Evolutionary conservation across 1,140 invertebrate genomes (phyloP).

Genomic region (Platorchestia sp.): DNA sequence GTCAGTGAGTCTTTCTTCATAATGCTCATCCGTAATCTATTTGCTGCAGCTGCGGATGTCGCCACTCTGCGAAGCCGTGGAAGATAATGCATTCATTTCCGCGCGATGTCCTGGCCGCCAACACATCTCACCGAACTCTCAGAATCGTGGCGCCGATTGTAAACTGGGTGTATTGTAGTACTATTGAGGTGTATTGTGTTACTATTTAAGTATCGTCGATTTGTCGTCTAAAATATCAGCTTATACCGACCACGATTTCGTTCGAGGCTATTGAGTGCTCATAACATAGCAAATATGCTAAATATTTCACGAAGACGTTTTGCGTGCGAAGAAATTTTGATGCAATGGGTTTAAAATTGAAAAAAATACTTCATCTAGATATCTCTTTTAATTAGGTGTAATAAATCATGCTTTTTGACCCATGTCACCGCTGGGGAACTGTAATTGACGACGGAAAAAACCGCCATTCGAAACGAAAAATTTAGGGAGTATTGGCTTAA

Average conservation of each 20-base stretch:
- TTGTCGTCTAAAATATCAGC: not conserved
- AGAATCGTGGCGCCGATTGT: not conserved
- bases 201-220: not conserved
- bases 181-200: too few relatives aligned
- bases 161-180: not conserved
- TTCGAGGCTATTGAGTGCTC: not conserved
- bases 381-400: not conserved
- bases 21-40: not conserved
- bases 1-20: not conserved
- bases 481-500: too few relatives aligned
- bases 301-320: not conserved
- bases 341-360: not conserved
- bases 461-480: not conserved
- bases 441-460: not conserved
- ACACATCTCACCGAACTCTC: not conserved
- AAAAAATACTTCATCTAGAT: not conserved
- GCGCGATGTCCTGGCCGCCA: not conserved
- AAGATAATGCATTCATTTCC: not conserved
- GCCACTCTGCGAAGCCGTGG: not conserved
- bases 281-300: not conserved
- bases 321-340: too few relatives aligned
- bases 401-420: not conserved
- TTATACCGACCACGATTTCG: not conserved
- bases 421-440: not conserved
- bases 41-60: not conserved